Evolutionary conservation across 2,888 invertebrate genomes (phyloP).

Genomic region (Dolomedes plantarius): DNA sequence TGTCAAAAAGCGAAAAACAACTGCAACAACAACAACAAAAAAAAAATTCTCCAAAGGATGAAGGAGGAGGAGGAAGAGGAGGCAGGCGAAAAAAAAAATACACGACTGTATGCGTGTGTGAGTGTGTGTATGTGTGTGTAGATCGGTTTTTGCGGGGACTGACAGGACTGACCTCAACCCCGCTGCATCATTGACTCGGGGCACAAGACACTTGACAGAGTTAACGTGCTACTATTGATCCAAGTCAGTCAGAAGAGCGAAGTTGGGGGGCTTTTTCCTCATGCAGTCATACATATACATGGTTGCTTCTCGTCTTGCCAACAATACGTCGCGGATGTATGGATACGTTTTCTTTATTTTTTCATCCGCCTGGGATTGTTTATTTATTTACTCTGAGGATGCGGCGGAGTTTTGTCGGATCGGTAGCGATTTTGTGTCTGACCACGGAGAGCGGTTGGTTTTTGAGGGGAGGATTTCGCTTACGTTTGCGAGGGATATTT

Average conservation of each 20-base stretch:
- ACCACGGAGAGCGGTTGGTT: neutral
- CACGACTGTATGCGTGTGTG: constrained; percentile 18
- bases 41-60: neutral
- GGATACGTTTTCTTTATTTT: constrained; percentile 40
- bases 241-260: constrained; percentile 34
- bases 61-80: constrained; percentile 16
- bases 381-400: constrained; percentile 46
- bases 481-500: too few species aligned
- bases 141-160: constrained; percentile 55
- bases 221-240: constrained; percentile 70
- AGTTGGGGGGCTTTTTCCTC: neutral
- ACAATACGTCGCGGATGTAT: constrained; percentile 63
- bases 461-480: neutral
- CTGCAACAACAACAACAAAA: constrained; percentile 36
- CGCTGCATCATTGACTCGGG: constrained; percentile 70
- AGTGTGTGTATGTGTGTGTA: constrained; percentile 37
- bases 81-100: neutral
- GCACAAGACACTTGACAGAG: constrained; percentile 70
- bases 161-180: constrained; percentile 65
- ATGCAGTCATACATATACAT: constrained; percentile 45
- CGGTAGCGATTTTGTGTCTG: constrained; percentile 14
- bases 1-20: constrained; percentile 70
- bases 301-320: constrained; percentile 39
- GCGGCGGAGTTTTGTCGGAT: constrained; percentile 22
- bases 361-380: constrained; percentile 27